Base-by-base conservation (phyloP, 2,888 invertebrate genomes). In the Tricholauxania praeusta region DNA sequence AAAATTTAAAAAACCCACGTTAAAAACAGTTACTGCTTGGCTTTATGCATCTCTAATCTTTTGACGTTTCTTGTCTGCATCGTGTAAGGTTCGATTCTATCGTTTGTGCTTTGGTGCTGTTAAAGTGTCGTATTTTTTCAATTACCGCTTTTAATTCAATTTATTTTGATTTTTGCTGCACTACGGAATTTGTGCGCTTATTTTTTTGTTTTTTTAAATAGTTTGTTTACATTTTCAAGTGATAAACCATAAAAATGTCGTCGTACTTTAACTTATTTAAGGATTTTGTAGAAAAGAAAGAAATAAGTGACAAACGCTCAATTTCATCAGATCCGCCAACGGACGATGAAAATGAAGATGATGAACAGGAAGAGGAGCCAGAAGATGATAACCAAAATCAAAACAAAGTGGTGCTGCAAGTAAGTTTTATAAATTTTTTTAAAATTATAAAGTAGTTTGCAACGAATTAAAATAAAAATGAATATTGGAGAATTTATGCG, bases 261-360 rank as follows among this genome's bases (percentile, higher is more conserved):
- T 78, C 81, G 47, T 82, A 80, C 60, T 76, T 82, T 51, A 81
- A 82, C 69, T 74, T 82, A 19, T 82, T 79, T 72, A 78, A 82
- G 57, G 82, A 82, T 49, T 82, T 82, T 52, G 76, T 82, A 1
- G 80, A 81, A 68, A 79, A 77, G 66, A 82, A 82, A 48, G 80
- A 80, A 57, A 72, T 49, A 62, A 75, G 73, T 48, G 66, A 48
- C 15, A 75, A 67, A 12, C 72, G 74, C 32, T 14, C 12, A 19
- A 57, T 19, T 48, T 59, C 72, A 19, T 65, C 73, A 15, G 73
- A 70, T 15, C 10, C 71, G 19, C n/a, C 28, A 5, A 71, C 64
- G 3, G 75, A 78, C 14, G 78, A 79, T 6, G 76, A 75, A 19
- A 28, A 28, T 28, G 39, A 39, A 39, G 39, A 39, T 7, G 72